Conservation (phyloP, 2,888 invertebrate genomes). For the Hydropsyche betteni region DNA sequence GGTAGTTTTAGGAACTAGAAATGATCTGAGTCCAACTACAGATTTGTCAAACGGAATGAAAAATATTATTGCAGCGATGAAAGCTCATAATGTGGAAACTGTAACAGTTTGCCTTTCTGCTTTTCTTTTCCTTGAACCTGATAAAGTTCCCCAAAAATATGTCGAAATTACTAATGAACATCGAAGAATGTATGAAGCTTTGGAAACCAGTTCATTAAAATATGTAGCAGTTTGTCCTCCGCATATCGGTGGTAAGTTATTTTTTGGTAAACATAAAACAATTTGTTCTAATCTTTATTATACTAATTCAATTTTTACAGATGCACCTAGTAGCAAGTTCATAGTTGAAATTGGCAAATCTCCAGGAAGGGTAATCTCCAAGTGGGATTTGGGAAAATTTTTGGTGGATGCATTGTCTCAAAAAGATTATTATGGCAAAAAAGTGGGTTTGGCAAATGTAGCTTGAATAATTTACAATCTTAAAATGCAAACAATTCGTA, state of each 20-base stretch:
- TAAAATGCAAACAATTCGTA: background rate
- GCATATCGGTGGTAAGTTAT: conserved; percentile 75
- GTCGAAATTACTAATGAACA: conserved; percentile 80
- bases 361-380: conserved; percentile 77
- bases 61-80: conserved; percentile 85
- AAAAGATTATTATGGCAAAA: conserved; percentile 74
- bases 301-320: conserved; percentile 59
- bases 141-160: conserved; percentile 81
- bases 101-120: conserved; percentile 84
- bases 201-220: conserved; percentile 73
- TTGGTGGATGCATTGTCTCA: conserved; percentile 76
- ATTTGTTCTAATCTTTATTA: background rate
- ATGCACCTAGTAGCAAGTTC: conserved; percentile 72
- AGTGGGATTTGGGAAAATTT: conserved; percentile 80
- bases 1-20: conserved; percentile 81
- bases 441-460: conserved; percentile 61
- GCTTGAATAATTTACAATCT: background rate
- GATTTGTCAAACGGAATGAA: conserved; percentile 81
- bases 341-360: conserved; percentile 70
- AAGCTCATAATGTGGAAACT: conserved; percentile 71
- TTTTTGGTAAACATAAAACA: background rate
- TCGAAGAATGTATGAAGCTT: conserved; percentile 74
- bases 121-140: conserved; percentile 78
- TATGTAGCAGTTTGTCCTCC: conserved; percentile 84
- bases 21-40: conserved; percentile 78